phyloP scores from a whole-genome alignment of 2,113 vertebrate genomes.

The Hemiprocne comata region DNA sequence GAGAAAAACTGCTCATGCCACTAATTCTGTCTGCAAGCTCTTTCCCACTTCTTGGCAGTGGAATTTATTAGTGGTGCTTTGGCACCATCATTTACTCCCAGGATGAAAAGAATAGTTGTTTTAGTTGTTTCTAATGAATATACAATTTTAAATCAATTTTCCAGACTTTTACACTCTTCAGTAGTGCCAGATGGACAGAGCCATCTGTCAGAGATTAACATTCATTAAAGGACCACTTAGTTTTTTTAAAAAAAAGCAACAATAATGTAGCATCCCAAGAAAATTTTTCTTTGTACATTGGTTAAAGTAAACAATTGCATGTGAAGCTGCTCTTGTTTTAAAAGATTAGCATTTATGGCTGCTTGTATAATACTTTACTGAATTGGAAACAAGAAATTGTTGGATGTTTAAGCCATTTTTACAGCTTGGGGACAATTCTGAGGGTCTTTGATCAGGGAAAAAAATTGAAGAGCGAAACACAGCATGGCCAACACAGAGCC shows the following conservation, averaged over 20 bases:
- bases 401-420: not conserved
- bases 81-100: slow-evolving; percentile 14
- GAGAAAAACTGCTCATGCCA: not conserved
- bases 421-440: not conserved
- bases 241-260: not conserved
- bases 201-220: slow-evolving; percentile 60
- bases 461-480: not conserved
- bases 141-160: slow-evolving; percentile 38
- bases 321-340: slow-evolving; percentile 7
- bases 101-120: slow-evolving; percentile 52
- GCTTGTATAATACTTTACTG: not conserved
- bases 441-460: not conserved
- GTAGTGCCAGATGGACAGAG: slow-evolving; percentile 40
- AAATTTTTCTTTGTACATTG: slow-evolving; percentile 20
- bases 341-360: not conserved
- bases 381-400: not conserved
- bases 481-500: not conserved
- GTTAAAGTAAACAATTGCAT: slow-evolving; percentile 42
- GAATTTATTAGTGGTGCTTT: slow-evolving; percentile 46
- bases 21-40: not conserved
- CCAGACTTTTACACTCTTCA: slow-evolving; percentile 21
- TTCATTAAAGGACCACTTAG: slow-evolving; percentile 5
- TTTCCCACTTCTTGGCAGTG: slow-evolving; percentile 7
- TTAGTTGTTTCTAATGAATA: slow-evolving; percentile 46
- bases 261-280: slow-evolving; percentile 19